Conservation (phyloP, 2,888 invertebrate genomes). For the Platynereis dumerilii region DNA sequence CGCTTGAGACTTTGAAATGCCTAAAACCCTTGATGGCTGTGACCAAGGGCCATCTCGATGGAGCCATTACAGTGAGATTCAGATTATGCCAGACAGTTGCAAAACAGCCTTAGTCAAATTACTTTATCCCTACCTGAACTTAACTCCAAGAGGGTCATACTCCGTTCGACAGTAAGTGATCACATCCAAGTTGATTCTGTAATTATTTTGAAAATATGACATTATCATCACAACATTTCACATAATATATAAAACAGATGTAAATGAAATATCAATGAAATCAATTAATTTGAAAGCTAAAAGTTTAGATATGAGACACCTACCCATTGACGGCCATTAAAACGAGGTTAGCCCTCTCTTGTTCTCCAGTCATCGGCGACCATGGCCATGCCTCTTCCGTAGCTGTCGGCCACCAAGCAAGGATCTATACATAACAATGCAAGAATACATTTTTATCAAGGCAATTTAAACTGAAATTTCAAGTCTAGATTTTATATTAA, state of each 20-base stretch:
- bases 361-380: conserved; percentile 83
- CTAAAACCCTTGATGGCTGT: too few species aligned
- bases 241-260: too few species aligned
- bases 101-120: background rate
- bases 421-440: conserved; percentile 63
- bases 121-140: conserved; percentile 66
- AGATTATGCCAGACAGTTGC: too few species aligned
- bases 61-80: too few species aligned
- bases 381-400: conserved; percentile 90
- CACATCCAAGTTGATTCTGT: conserved; percentile 69
- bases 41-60: too few species aligned
- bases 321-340: conserved; percentile 71
- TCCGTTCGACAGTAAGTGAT: conserved; percentile 84
- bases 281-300: too few species aligned
- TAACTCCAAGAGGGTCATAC: conserved; percentile 84
- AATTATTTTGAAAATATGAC: conserved; percentile 24
- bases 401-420: conserved; percentile 85
- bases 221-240: too few species aligned
- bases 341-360: conserved; percentile 88
- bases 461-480: background rate
- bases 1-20: too few species aligned
- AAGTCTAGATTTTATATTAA: background rate
- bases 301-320: too few species aligned
- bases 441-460: too few species aligned
- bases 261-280: too few species aligned